phyloP scores from a whole-genome alignment of 1,140 invertebrate genomes.

The Lordiphosa mommai region DNA sequence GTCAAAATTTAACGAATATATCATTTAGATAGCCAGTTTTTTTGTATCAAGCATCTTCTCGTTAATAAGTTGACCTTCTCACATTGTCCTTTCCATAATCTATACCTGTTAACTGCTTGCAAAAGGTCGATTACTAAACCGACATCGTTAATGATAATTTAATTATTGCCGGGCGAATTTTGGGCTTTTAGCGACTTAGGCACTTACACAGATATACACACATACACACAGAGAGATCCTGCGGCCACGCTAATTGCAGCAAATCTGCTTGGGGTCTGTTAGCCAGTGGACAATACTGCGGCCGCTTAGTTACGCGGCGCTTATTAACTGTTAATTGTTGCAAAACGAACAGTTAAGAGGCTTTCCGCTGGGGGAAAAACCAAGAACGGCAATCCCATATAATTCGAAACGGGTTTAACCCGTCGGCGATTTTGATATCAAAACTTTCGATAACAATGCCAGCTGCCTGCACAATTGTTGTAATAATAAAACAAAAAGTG shows the following conservation, averaged over 20 bases:
- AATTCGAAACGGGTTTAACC: too few species aligned
- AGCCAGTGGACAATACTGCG: constrained; percentile 18
- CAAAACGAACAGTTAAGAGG: constrained; percentile 4
- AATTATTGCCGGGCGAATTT: constrained; percentile 49
- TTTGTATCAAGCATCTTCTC: too few species aligned
- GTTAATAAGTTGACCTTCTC: not conserved
- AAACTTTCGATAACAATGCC: too few species aligned
- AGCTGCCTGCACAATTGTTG: constrained; percentile 1
- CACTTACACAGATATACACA: constrained; percentile 18
- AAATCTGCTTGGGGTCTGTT: constrained; percentile 69
- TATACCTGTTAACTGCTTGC: constrained; percentile 1
- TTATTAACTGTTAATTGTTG: constrained; percentile 73
- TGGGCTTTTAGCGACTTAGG: constrained; percentile 51
- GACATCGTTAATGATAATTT: constrained; percentile 67
- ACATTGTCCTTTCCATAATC: not conserved
- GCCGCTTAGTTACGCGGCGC: constrained; percentile 24
- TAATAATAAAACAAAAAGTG: constrained; percentile 48
- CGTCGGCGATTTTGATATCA: too few species aligned
- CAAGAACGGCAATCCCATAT: not conserved
- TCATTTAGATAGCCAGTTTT: too few species aligned
- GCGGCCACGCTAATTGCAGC: constrained; percentile 62
- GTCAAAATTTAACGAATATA: too few species aligned
- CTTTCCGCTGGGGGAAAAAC: not conserved
- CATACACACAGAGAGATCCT: constrained; percentile 6
- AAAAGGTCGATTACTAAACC: constrained; percentile 31